Percentiles rank a stretch among this genome's conserved stretches.
phyloP scores from a whole-genome alignment of 2,888 invertebrate genomes.

The Tiliacea aurago region DNA sequence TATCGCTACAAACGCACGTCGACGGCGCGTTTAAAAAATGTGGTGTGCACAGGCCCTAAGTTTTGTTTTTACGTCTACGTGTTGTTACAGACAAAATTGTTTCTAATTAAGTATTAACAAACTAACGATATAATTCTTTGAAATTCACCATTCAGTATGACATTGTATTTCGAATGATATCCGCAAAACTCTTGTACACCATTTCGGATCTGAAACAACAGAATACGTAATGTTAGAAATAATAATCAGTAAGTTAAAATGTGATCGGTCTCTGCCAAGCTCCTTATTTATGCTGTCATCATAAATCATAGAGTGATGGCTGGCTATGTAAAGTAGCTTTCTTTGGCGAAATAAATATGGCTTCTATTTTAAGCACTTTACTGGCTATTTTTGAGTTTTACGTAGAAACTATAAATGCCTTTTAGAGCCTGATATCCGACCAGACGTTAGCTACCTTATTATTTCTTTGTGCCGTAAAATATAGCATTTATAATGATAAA shows the following conservation, averaged over 20 bases:
- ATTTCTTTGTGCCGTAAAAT: neutral
- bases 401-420: neutral
- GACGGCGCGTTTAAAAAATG: no score
- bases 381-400: conserved; percentile 6
- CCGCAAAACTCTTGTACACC: conserved; percentile 69
- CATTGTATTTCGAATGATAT: conserved; percentile 59
- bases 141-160: neutral
- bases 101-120: neutral
- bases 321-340: conserved; percentile 26
- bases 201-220: conserved; percentile 75
- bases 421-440: neutral
- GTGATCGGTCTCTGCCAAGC: conserved; percentile 38
- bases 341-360: conserved; percentile 32
- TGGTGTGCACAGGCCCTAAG: no score
- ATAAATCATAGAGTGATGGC: conserved; percentile 44
- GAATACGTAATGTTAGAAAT: conserved; percentile 13
- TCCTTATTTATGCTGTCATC: conserved; percentile 36
- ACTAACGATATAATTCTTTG: neutral
- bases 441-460: neutral
- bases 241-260: conserved; percentile 33
- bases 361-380: neutral
- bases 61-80: neutral
- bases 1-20: no score
- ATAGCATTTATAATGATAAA: neutral
- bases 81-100: neutral